phyloP scores from a whole-genome alignment of 2,113 vertebrate genomes.

The Nestor notabilis region DNA sequence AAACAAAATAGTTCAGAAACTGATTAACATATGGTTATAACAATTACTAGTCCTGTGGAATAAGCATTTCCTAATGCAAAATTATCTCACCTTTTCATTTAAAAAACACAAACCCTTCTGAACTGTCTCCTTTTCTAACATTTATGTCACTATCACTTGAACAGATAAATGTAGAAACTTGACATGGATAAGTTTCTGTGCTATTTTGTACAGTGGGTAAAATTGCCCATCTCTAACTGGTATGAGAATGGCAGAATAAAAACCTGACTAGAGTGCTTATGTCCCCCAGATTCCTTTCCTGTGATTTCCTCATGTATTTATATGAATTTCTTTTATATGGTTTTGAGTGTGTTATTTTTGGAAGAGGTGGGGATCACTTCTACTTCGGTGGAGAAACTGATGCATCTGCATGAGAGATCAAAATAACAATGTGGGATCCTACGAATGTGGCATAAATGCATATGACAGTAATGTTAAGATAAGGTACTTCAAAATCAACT shows the following conservation, averaged over 20 bases:
- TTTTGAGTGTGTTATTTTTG: background rate
- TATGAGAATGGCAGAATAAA: background rate
- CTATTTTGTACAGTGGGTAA: background rate
- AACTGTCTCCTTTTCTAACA: background rate
- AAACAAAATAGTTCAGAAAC: background rate
- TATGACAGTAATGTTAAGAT: background rate
- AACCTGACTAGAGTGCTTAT: background rate
- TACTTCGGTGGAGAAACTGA: background rate
- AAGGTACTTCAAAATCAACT: background rate
- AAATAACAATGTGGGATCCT: background rate
- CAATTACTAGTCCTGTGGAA: background rate
- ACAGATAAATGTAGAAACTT: background rate
- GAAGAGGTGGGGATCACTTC: background rate
- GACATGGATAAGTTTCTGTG: rapidly evolving
- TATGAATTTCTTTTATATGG: background rate
- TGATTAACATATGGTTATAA: background rate
- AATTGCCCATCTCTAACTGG: background rate
- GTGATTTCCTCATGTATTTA: background rate
- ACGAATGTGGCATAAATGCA: background rate
- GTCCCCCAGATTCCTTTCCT: background rate
- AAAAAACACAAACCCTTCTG: background rate
- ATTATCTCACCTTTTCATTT: background rate
- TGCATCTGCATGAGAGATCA: background rate
- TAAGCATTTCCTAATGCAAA: background rate
- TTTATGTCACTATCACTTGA: background rate